Base-by-base conservation (phyloP, 1,140 invertebrate genomes). In the Drosophila tropicalis region DNA sequence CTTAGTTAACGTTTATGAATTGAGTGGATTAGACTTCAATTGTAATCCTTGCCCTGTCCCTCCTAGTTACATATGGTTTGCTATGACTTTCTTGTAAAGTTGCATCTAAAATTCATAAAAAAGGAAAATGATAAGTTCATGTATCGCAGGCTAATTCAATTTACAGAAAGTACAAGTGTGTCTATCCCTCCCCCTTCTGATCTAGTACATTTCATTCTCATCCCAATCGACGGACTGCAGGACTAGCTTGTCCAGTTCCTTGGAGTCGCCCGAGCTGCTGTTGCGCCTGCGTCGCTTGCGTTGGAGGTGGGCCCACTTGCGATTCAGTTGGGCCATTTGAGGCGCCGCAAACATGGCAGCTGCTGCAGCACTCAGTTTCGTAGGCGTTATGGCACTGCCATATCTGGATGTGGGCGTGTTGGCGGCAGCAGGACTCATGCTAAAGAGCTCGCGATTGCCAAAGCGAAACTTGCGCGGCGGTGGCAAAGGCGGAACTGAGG, bases 211-310 rank as follows among this genome's bases (percentile, higher is more conserved):
- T 58, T 92, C 91, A 69, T 92, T 92, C 58, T 92, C 91, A 70
- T 92, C 91, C 91, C 91, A 92, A 63, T 92, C 90, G 36, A 92
- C 90, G 2, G 91, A 91, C 72, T 92, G 90, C 47, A 92, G 63
- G 29, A 92, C 91, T 29, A 92, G 76, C 62, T 92, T 91, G 61
- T 92, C 91, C 54, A 92, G 70, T 55, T 92, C 91, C 60, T 91
- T 92, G 47, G 90, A 90, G 70, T 92, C 91, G 5, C 90, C 87
- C 6, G 91, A 87, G 69, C 91, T 91, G 72, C 91, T 92, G 64
- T 89, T 92, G n/a, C 91, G 77, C 4, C 90, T 78, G 15, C 81
- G 74, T 44, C 86, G 71, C 57, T 90, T 51, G 17, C 44, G 44
- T 51, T 51, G 85, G 39, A 91, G 72, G 51, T 91, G 83, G 19